Conservation (phyloP, 1,140 invertebrate genomes). For the Drosophila baimaii region DNA sequence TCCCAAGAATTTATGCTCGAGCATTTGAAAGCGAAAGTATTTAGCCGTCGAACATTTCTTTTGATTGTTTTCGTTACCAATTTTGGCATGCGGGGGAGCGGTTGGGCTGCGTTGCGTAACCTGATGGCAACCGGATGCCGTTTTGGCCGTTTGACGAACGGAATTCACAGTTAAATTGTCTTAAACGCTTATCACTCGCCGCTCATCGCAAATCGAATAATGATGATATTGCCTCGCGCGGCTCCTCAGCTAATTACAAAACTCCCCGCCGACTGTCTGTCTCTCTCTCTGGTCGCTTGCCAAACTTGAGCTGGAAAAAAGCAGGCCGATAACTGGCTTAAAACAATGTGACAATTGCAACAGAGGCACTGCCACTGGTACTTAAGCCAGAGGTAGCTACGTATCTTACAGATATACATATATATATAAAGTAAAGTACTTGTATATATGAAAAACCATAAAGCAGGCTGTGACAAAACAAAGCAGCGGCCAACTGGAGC, state of each 20-base stretch:
- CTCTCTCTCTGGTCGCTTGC: neutral
- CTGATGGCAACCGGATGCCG: conserved; percentile 53
- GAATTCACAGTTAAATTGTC: conserved; percentile 46
- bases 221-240: conserved; percentile 31
- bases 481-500: conserved; percentile 58
- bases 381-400: neutral
- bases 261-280: conserved; percentile 14
- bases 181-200: conserved; percentile 51
- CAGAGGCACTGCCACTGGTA: conserved; percentile 23
- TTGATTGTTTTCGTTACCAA: neutral
- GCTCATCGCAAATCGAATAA: conserved; percentile 63
- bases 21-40: conserved; percentile 75
- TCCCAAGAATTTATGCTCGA: conserved; percentile 71
- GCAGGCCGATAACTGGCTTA: conserved; percentile 36
- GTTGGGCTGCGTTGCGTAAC: conserved; percentile 1
- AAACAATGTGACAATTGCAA: conserved; percentile 81
- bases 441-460: conserved; percentile 52
- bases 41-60: conserved; percentile 24
- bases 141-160: conserved; percentile 19
- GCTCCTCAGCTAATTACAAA: conserved; percentile 55
- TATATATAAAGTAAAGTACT: conserved; percentile 10
- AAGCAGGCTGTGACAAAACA: conserved; percentile 69
- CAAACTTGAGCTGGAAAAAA: conserved; percentile 4
- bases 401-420: conserved; percentile 16
- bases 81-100: conserved; percentile 44